Evolutionary conservation across 2,113 vertebrate genomes (phyloP).

Genomic region (Plotosus lineatus): DNA sequence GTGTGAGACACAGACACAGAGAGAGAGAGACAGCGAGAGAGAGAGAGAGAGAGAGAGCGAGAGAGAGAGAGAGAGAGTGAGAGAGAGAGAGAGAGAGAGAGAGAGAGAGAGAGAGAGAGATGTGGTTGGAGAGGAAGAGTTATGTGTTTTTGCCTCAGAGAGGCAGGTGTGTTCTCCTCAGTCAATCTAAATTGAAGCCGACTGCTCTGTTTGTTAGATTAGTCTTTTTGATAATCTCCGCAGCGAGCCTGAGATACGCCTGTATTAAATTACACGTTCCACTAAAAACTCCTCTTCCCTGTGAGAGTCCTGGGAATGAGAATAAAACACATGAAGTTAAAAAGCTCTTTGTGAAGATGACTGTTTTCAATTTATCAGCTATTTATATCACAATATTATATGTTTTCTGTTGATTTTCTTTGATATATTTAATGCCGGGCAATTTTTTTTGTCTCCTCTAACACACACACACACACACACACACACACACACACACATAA

Average conservation of each 20-base stretch:
- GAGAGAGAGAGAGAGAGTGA: background rate
- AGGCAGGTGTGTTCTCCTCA: constrained; percentile 31
- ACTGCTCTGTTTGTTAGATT: constrained; percentile 48
- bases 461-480: no score
- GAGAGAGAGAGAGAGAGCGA: constrained; percentile 21
- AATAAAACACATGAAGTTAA: constrained; percentile 10
- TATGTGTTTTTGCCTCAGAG: constrained; percentile 33
- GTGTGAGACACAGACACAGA: background rate
- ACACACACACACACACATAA: no score
- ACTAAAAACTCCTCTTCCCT: constrained; percentile 32
- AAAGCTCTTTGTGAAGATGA: background rate
- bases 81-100: background rate
- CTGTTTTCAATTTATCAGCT: background rate
- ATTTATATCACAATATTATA: background rate
- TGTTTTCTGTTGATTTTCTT: background rate
- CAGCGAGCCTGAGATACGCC: constrained; percentile 19
- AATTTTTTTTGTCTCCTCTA: background rate
- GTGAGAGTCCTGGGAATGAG: constrained; percentile 1
- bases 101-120: background rate
- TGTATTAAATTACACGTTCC: constrained; percentile 47
- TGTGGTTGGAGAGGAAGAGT: constrained; percentile 37
- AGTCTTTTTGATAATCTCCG: constrained; percentile 49
- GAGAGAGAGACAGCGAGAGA: background rate
- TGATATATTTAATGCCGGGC: background rate
- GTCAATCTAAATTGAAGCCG: constrained; percentile 40